A percentile compares a stretch with the other conserved stretches of the same genome.
Evolutionary conservation across 2,113 vertebrate species (phyloP).

Genomic region (Trachemys scripta): DNA sequence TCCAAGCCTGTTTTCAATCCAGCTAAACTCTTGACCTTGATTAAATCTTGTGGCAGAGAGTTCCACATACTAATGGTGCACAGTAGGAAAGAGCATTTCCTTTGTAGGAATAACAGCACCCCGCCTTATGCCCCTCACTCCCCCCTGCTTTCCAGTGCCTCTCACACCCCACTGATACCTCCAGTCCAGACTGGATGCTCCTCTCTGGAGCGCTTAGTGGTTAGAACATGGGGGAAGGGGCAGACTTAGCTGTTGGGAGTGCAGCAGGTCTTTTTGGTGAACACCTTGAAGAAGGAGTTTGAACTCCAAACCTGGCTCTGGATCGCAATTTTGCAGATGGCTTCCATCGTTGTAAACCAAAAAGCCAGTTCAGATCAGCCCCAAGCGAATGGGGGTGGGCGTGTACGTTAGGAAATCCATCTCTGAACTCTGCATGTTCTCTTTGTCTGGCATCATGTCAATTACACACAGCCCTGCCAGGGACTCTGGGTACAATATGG

Average conservation of each 20-base stretch:
- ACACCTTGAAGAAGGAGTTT: too few relatives aligned
- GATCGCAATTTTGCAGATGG: too few relatives aligned
- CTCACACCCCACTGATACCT: background rate
- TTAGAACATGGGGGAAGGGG: too few relatives aligned
- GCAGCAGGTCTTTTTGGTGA: too few relatives aligned
- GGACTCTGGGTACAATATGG: background rate
- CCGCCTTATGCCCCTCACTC: background rate
- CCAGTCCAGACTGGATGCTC: background rate
- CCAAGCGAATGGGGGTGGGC: background rate
- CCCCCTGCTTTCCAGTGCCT: too few relatives aligned
- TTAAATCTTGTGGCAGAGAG: background rate
- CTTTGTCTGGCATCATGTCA: too few relatives aligned
- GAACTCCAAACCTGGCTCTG: too few relatives aligned
- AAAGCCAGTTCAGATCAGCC: too few relatives aligned
- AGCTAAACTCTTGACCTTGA: background rate
- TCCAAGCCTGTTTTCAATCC: background rate
- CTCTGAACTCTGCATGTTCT: background rate
- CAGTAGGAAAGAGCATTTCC: background rate
- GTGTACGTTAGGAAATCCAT: background rate
- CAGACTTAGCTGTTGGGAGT: too few relatives aligned
- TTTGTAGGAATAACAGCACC: background rate
- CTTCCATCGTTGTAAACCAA: too few relatives aligned
- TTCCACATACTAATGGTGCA: background rate
- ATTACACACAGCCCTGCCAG: background rate
- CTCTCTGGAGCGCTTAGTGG: background rate